phyloP scores from a whole-genome alignment of 2,797 vertebrate genomes.

The Antrozous pallidus region DNA sequence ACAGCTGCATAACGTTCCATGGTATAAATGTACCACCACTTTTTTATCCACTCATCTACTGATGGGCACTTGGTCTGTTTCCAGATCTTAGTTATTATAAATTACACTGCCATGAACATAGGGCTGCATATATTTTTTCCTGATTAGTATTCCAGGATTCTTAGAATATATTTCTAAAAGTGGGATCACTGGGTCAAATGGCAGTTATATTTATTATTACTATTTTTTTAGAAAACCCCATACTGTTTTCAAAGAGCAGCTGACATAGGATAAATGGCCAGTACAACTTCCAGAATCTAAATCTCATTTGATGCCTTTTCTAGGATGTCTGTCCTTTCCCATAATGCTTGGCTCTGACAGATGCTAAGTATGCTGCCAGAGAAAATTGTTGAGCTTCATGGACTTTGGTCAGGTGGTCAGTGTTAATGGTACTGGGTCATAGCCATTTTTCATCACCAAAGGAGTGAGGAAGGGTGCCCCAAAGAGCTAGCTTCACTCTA shows the following conservation, averaged over 20 bases:
- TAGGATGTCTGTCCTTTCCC: conserved; percentile 26
- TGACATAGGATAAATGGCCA: conserved; percentile 14
- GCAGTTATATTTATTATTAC: too few species aligned
- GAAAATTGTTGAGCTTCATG: conserved; percentile 30
- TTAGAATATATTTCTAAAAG: too few species aligned
- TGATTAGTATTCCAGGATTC: too few species aligned
- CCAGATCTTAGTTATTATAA: too few species aligned
- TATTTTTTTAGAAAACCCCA: too few species aligned
- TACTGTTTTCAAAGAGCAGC: neutral
- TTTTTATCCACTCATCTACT: too few species aligned
- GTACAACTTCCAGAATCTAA: conserved; percentile 9
- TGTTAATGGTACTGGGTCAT: conserved; percentile 38
- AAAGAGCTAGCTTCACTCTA: neutral
- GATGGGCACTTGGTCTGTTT: too few species aligned
- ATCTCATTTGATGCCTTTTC: conserved; percentile 52
- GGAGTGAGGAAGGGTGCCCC: neutral
- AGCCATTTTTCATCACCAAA: conserved; percentile 55
- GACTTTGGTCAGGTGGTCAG: conserved; percentile 56
- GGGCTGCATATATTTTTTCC: too few species aligned
- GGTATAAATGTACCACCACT: too few species aligned
- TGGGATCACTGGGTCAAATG: too few species aligned
- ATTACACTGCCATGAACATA: too few species aligned
- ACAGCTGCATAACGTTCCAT: too few species aligned
- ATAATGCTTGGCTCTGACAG: conserved; percentile 34
- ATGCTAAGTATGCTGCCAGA: conserved; percentile 34